A percentile compares a stretch with the other conserved stretches of the same genome.
Evolutionary conservation across 2,888 invertebrate species (phyloP).

Genomic region (Ophion ellenae): DNA sequence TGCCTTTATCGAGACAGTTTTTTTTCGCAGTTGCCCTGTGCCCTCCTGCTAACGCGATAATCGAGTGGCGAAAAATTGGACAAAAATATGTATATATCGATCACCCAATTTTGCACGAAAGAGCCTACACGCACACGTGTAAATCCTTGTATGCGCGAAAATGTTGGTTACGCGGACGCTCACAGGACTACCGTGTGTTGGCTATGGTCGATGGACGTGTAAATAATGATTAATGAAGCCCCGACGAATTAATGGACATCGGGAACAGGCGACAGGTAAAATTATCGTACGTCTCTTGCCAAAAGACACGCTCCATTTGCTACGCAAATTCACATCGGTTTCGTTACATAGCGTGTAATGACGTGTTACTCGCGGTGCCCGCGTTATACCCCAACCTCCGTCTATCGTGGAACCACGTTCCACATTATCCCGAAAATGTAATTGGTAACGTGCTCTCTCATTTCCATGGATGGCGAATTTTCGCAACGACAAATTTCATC

Average conservation of each 20-base stretch:
- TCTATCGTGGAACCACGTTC: constrained; percentile 24
- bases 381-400: constrained; percentile 5
- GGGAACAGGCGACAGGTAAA: constrained; percentile 58
- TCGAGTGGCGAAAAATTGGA: neutral
- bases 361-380: constrained; percentile 51
- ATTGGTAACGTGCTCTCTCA: constrained; percentile 9
- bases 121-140: neutral
- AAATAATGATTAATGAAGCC: constrained; percentile 66
- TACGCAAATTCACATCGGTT: constrained; percentile 66
- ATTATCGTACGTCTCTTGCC: constrained; percentile 40
- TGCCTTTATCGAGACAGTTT: no score
- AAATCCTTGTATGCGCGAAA: neutral
- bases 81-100: neutral
- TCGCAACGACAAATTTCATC: constrained; percentile 12
- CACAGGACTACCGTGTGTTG: constrained; percentile 9
- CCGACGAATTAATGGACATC: constrained; percentile 63
- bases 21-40: no score
- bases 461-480: constrained; percentile 42
- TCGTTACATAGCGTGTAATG: constrained; percentile 64
- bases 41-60: no score
- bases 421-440: constrained; percentile 31
- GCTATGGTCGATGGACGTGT: constrained; percentile 38
- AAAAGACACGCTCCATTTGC: constrained; percentile 48
- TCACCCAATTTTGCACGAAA: neutral
- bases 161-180: constrained; percentile 9